A percentile compares a stretch with the other conserved stretches of the same genome.
These are phyloP conservation scores for Mythimna vitellina DNA, from an alignment of 2,888 invertebrate genomes.

Conservation along the genomic window DNA sequence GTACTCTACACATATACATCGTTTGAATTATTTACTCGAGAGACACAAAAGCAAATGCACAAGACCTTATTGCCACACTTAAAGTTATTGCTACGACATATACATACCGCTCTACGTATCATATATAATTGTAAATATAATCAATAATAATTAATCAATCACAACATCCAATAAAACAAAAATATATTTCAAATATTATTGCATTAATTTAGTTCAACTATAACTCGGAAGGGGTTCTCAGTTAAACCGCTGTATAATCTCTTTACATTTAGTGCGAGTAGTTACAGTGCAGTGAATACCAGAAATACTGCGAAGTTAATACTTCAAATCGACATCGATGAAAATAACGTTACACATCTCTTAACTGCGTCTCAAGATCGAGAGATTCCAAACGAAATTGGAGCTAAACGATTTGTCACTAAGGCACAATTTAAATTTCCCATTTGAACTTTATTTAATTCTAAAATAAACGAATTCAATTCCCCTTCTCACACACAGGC, in stretches of 20 bases:
- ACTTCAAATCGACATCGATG: slow-evolving; percentile 67
- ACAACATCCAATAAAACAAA: slow-evolving; percentile 88
- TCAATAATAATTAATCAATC: slow-evolving; percentile 81
- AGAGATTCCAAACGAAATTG: slow-evolving; percentile 81
- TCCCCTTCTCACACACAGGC: slow-evolving; percentile 70
- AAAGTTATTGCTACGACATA: slow-evolving; percentile 89
- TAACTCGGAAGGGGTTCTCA: slow-evolving; percentile 80
- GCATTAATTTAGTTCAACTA: slow-evolving; percentile 81
- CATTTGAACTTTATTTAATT: slow-evolving; percentile 88
- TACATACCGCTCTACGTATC: slow-evolving; percentile 83
- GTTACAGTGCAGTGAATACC: slow-evolving; percentile 80
- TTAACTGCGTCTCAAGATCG: slow-evolving; percentile 67
- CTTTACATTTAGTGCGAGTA: slow-evolving; percentile 75
- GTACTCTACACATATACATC: slow-evolving; percentile 76
- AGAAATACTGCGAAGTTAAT: slow-evolving; percentile 72
- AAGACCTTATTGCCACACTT: slow-evolving; percentile 89
- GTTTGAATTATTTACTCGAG: slow-evolving; percentile 76
- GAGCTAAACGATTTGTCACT: slow-evolving; percentile 84
- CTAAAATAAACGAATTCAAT: slow-evolving; percentile 86
- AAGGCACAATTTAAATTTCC: slow-evolving; percentile 90
- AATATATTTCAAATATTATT: slow-evolving; percentile 87
- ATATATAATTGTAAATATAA: slow-evolving; percentile 85
- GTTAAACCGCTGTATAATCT: slow-evolving; percentile 70
- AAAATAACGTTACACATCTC: slow-evolving; percentile 65
- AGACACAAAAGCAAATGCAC: slow-evolving; percentile 87